These are phyloP conservation scores for Cephus runcator DNA, from an alignment of 2,888 invertebrate genomes.

Conservation along the genomic window DNA sequence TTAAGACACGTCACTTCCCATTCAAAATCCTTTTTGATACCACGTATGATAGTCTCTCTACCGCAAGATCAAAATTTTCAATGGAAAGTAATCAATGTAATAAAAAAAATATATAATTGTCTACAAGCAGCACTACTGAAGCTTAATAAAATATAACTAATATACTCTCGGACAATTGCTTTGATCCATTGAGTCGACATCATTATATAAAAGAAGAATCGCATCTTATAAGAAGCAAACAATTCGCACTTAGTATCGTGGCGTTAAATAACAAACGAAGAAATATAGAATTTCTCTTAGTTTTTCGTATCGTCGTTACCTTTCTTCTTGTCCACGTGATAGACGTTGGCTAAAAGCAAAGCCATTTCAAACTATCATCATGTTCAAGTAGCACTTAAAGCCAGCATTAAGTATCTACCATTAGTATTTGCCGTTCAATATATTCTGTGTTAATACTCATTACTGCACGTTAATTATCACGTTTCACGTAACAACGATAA, in stretches of 20 bases:
- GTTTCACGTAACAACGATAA: constrained; percentile 24
- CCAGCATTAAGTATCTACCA: constrained; percentile 29
- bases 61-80: neutral
- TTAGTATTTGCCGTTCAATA: constrained; percentile 13
- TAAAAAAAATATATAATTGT: constrained; percentile 22
- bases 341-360: constrained; percentile 63
- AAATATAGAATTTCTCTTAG: constrained; percentile 7
- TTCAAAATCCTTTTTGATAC: neutral
- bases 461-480: constrained; percentile 23
- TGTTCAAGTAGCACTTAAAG: constrained; percentile 30
- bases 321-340: constrained; percentile 62
- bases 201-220: neutral
- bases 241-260: constrained; percentile 9
- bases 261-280: neutral
- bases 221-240: constrained; percentile 17
- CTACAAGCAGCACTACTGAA: constrained; percentile 54
- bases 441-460: constrained; percentile 21
- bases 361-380: constrained; percentile 57
- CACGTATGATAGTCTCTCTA: neutral
- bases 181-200: neutral
- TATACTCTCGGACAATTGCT: neutral
- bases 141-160: constrained; percentile 31
- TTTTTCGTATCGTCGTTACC: constrained; percentile 49
- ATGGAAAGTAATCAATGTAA: neutral
- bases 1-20: neutral